Evolutionary conservation across 2,888 invertebrate species (phyloP), one percentile per base, ranked within the genome.

Genomic region (Morpho helenor): DNA sequence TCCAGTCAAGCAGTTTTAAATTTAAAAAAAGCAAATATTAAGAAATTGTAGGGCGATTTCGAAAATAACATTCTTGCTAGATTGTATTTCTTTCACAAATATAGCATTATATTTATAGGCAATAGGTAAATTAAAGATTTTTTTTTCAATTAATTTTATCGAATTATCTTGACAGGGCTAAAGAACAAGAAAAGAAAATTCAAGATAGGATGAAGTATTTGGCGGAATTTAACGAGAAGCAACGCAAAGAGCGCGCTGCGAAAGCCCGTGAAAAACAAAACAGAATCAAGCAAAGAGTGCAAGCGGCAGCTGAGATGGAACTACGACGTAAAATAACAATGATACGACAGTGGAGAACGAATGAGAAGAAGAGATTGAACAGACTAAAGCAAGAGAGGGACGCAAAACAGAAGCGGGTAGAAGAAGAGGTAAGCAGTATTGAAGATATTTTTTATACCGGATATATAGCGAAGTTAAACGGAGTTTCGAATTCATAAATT

Each of bases 281-380:
- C 31, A 66, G 74, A 41, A 88, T 89, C 60, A 87, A 82, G 59
- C 88, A 89, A 65, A 74, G 90, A 49, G 86, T 90, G 0, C 82
- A 84, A 48, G 84, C 87, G 0, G 90, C 90, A 0, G 84, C 81
- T 0, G 90, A 90, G 63, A 76, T 90, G 78, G 90, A 90, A 62
- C 70, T 89, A 2, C 68, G 87, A 8, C 70, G 90, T 41, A 89
- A 88, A 68, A 90, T 90, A 57, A 85, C 83, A 0, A 87, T 88
- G 90, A 74, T 90, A 53, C 75, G 89, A 1, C 80, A 78, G 64
- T 90, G 90, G 90, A 71, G 89, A 31, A 49, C 71, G 10, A 87
- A 88, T 52, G 90, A 90, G 72, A 85, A 74, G 75, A 87, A 86
- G 45, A 68, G 90, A 8, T 7, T 84, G 50, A 77, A 77, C 47